Evolutionary conservation across 2,888 invertebrate species (phyloP).

Genomic region (Fragum fragum): DNA sequence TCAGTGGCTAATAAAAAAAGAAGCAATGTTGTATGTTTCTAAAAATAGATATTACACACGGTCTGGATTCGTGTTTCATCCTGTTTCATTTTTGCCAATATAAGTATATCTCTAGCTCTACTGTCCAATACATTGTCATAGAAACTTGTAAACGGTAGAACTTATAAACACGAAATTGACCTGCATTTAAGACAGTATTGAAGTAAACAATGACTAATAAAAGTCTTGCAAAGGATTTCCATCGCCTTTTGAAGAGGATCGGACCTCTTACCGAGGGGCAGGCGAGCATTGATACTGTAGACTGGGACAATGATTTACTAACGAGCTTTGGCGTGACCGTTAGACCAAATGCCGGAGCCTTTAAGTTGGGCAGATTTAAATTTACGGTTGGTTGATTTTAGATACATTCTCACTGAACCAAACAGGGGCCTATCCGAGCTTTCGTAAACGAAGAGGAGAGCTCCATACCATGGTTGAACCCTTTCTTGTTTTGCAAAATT

Average conservation of each 20-base stretch:
- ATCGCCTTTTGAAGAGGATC: conserved; percentile 33
- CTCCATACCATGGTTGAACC: too few relatives aligned
- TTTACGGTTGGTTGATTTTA: background rate
- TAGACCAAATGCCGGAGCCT: conserved; percentile 25
- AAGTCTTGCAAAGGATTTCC: conserved; percentile 30
- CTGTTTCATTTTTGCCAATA: background rate
- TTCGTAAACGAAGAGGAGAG: too few relatives aligned
- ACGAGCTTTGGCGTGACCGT: conserved; percentile 25
- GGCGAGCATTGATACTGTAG: conserved; percentile 21
- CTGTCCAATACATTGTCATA: background rate
- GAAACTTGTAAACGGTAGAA: background rate
- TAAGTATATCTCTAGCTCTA: background rate
- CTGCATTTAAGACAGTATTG: too few relatives aligned
- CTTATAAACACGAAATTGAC: too few relatives aligned
- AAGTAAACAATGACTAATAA: background rate
- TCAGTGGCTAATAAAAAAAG: background rate
- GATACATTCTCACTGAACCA: too few relatives aligned
- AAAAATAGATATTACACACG: background rate
- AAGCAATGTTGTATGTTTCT: background rate
- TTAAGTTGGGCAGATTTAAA: conserved; percentile 15
- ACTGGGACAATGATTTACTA: conserved; percentile 29
- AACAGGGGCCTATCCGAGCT: too few relatives aligned
- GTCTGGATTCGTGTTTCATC: background rate
- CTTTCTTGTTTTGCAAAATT: too few relatives aligned
- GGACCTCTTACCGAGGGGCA: conserved; percentile 32